These are phyloP conservation scores for Uloborus diversus DNA, from an alignment of 1,140 invertebrate species.

Conservation along the genomic window DNA sequence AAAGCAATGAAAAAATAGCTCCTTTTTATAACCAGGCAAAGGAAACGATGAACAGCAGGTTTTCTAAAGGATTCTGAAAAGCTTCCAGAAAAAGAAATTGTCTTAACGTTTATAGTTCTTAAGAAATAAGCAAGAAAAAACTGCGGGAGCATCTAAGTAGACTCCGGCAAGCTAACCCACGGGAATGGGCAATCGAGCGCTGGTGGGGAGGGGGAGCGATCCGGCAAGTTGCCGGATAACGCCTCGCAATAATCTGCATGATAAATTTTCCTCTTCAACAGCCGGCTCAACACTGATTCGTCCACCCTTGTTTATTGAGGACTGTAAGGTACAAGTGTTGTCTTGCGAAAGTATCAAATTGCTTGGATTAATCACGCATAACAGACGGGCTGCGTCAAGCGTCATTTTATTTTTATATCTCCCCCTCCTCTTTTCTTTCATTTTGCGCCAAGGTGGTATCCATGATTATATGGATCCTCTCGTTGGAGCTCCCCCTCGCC, in stretches of 20 bases:
- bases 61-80: not conserved
- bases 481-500: not conserved
- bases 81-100: not conserved
- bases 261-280: slow-evolving; percentile 42
- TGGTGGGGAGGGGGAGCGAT: not conserved
- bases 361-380: slow-evolving; percentile 49
- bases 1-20: not conserved
- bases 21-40: not conserved
- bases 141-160: no score
- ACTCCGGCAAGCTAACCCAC: not conserved
- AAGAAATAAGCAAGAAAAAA: slow-evolving; percentile 1
- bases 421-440: slow-evolving; percentile 9
- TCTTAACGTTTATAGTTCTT: not conserved
- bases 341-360: slow-evolving; percentile 22
- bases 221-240: not conserved
- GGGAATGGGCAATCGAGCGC: not conserved
- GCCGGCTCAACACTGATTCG: slow-evolving; percentile 36
- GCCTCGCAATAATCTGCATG: slow-evolving; percentile 36
- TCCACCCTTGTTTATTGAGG: slow-evolving; percentile 40
- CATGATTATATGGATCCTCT: slow-evolving; percentile 46
- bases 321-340: slow-evolving; percentile 43
- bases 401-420: slow-evolving; percentile 40
- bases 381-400: slow-evolving; percentile 35
- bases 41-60: not conserved
- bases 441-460: slow-evolving; percentile 39